These are phyloP conservation scores for Phaethornis superciliosus DNA, from an alignment of 2,113 vertebrate species.

Conservation along the genomic window DNA sequence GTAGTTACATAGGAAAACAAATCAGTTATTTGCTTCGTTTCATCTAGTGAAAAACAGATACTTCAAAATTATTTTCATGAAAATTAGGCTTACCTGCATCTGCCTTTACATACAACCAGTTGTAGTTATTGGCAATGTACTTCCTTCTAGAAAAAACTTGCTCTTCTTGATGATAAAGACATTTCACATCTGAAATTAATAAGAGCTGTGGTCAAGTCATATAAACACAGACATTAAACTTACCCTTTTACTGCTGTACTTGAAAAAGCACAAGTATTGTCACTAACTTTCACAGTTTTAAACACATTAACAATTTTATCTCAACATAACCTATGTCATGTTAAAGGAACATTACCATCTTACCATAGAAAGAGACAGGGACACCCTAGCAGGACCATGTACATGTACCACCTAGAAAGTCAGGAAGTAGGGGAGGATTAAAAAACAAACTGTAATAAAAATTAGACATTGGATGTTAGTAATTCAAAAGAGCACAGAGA, in stretches of 20 bases:
- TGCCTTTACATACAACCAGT: background rate
- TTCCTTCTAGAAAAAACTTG: background rate
- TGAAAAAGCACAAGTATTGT: background rate
- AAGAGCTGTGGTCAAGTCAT: background rate
- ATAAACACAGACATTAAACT: background rate
- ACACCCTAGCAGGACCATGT: background rate
- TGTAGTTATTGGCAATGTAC: background rate
- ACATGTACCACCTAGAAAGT: background rate
- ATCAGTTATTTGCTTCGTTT: background rate
- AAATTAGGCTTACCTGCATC: background rate
- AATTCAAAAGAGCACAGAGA: constrained; percentile 35
- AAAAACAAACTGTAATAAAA: background rate
- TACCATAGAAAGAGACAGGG: background rate
- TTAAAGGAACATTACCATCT: background rate
- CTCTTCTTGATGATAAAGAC: background rate
- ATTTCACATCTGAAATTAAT: background rate
- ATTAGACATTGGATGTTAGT: background rate
- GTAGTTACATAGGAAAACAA: background rate
- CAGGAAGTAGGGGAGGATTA: background rate
- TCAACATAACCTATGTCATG: background rate
- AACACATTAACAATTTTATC: background rate
- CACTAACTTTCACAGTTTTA: background rate
- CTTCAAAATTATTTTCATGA: background rate
- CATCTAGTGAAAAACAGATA: background rate
- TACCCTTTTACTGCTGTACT: background rate